phyloP scores from a whole-genome alignment of 35 echinoderm and acorn worm species.

The Apostichopus parvimensis region DNA sequence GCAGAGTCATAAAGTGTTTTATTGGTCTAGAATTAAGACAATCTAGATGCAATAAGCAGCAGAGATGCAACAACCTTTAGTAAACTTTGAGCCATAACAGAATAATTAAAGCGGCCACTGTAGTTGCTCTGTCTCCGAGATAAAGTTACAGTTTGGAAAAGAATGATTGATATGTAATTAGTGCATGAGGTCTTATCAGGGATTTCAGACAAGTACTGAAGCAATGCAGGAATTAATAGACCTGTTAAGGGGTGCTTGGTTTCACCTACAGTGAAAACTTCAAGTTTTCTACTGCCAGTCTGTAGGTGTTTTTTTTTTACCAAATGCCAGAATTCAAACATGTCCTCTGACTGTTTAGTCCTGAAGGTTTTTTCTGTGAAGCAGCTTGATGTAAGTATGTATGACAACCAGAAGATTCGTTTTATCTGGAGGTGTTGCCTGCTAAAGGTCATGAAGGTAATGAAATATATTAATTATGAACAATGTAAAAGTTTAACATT shows the following conservation, averaged over 20 bases:
- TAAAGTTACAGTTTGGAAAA: neutral
- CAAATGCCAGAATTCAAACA: no score
- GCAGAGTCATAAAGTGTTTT: no score
- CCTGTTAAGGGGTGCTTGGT: neutral
- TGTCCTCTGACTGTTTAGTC: neutral
- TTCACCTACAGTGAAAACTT: no score
- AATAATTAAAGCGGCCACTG: no score
- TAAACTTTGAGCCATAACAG: no score
- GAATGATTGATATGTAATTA: neutral
- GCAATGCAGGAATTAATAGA: neutral
- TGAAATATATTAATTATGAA: neutral
- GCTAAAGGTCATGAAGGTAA: neutral
- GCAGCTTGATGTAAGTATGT: no score
- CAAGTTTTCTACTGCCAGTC: neutral
- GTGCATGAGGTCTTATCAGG: neutral
- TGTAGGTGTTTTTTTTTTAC: neutral
- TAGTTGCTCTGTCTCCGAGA: no score
- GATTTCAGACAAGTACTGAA: neutral
- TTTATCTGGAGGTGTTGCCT: neutral
- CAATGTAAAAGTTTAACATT: neutral
- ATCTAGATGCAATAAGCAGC: no score
- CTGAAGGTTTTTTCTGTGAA: no score
- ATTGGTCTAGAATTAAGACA: no score
- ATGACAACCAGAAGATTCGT: neutral
- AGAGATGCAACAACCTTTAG: no score